phyloP scores from a whole-genome alignment of 2,797 vertebrate species.

The Morelia viridis region DNA sequence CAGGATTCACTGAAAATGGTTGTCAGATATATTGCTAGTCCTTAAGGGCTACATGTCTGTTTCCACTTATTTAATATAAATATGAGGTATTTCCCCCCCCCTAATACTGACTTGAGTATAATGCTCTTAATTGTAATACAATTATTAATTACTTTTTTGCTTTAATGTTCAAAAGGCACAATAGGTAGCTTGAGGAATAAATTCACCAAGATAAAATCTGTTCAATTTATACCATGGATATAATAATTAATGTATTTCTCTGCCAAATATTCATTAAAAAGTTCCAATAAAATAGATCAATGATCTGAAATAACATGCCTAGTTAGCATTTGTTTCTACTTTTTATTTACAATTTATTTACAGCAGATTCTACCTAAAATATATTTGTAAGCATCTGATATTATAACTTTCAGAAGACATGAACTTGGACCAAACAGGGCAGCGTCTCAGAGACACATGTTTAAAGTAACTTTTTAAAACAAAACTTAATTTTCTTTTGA shows the following conservation, averaged over 20 bases:
- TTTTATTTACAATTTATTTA: conserved; percentile 5
- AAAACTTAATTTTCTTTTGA: conserved; percentile 60
- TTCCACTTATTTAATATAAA: conserved; percentile 5
- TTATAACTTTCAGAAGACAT: conserved; percentile 27
- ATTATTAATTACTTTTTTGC: conserved; percentile 6
- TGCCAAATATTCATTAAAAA: conserved; percentile 14
- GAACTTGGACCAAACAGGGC: conserved; percentile 32
- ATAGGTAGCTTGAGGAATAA: not conserved
- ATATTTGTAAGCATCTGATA: conserved; percentile 22
- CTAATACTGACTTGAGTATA: conserved; percentile 38
- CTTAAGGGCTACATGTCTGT: not conserved
- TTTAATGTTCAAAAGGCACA: not conserved
- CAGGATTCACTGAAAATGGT: not conserved
- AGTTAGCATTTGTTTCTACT: conserved; percentile 8
- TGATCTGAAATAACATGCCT: not conserved
- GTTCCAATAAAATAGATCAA: conserved; percentile 23
- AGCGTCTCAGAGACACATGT: conserved; percentile 20
- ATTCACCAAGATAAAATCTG: not conserved
- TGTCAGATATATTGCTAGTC: conserved; percentile 9
- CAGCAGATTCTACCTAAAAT: conserved; percentile 27
- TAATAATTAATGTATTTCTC: conserved; percentile 27
- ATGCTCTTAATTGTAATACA: conserved; percentile 51
- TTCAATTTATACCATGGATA: not conserved
- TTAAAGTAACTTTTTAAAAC: conserved; percentile 25
- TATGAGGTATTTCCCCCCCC: conserved; percentile 26